Conservation (phyloP, 2,888 invertebrate genomes). For the Dicycla oo region DNA sequence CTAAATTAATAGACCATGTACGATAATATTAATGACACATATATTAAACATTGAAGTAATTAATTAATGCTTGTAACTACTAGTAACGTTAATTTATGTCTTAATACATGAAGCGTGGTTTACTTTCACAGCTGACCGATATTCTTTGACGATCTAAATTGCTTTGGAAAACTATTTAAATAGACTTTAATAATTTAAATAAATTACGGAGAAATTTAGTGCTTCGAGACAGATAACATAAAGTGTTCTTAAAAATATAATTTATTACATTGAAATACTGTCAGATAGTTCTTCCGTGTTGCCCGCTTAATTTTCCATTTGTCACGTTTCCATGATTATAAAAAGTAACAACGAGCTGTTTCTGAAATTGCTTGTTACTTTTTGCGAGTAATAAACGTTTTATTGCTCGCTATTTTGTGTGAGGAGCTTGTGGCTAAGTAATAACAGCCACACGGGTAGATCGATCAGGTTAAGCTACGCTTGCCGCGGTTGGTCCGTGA, state of each 20-base stretch:
- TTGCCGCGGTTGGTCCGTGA: no score
- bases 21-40: conserved; percentile 36
- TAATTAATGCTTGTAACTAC: conserved; percentile 35
- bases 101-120: conserved; percentile 25
- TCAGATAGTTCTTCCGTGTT: conserved; percentile 15
- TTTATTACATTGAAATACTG: conserved; percentile 41
- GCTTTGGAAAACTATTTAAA: conserved; percentile 12
- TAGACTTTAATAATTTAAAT: conserved; percentile 18
- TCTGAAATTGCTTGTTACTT: conserved; percentile 26
- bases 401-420: no score
- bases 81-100: conserved; percentile 44
- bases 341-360: conserved; percentile 18
- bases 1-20: conserved; percentile 22
- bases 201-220: conserved; percentile 13
- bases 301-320: conserved; percentile 44
- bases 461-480: no score
- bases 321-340: conserved; percentile 42
- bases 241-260: conserved; percentile 43
- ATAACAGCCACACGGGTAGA: no score
- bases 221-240: conserved; percentile 14
- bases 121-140: conserved; percentile 40
- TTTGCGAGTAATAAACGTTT: conserved; percentile 35
- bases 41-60: conserved; percentile 32
- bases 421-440: no score
- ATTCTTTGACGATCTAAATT: conserved; percentile 26